Conservation (phyloP, 1,140 invertebrate species). For the Frieseomelitta varia region DNA sequence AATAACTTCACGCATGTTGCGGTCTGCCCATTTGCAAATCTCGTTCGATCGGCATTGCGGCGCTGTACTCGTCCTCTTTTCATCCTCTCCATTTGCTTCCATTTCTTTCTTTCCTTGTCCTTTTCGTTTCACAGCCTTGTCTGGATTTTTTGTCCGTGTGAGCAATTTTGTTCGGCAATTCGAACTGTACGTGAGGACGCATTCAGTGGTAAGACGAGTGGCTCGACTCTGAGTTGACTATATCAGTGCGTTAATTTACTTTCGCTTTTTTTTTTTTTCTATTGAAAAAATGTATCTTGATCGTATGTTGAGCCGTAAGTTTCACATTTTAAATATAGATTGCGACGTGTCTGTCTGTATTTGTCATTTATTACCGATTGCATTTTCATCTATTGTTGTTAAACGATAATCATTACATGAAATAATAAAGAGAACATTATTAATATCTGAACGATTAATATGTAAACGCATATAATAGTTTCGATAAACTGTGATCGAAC, state of each 20-base stretch:
- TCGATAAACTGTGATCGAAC: not conserved
- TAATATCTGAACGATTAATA: not conserved
- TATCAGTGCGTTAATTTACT: constrained; percentile 14
- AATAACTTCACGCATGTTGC: constrained; percentile 41
- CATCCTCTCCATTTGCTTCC: constrained; percentile 34
- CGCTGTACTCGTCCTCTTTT: constrained; percentile 25
- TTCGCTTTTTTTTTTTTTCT: not conserved
- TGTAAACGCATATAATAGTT: not conserved
- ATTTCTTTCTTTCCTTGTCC: constrained; percentile 4
- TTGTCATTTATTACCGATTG: not conserved
- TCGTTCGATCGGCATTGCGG: constrained; percentile 32
- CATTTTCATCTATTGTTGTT: no score
- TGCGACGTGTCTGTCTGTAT: not conserved
- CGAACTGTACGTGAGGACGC: constrained; percentile 45
- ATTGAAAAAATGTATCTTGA: no score
- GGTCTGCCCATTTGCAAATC: constrained; percentile 48
- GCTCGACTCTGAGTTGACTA: not conserved
- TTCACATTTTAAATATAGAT: not conserved
- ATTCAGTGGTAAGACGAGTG: constrained; percentile 39
- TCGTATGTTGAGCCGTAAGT: not conserved
- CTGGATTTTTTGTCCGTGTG: constrained; percentile 36
- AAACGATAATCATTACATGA: no score
- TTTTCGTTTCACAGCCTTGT: constrained; percentile 42
- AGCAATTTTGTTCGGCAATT: constrained; percentile 47
- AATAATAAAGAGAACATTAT: no score